Evolutionary conservation across 2,113 vertebrate species (phyloP), one percentile per base, ranked within the genome.

Genomic region (Oophaga pumilio): DNA sequence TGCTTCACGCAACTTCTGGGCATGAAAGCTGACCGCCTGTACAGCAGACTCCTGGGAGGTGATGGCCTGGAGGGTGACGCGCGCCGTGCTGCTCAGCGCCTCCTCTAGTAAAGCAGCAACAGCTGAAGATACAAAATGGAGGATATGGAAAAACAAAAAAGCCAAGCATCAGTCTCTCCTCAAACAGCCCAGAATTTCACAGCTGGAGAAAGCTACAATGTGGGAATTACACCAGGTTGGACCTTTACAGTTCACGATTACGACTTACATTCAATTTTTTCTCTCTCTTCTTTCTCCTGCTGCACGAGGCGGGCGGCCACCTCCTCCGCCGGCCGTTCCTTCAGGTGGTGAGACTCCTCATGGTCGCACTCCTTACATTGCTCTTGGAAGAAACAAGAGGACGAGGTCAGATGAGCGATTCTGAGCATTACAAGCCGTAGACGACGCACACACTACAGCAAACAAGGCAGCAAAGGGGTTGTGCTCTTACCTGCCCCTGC

Each of bases 31-130:
- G 56, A 99, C 95, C 0, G 98, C 96, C 28, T 96, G 94, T 64
- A 97, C 94, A 0, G 98, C 98, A 9, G 95, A 93, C 28, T 98
- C 97, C 92, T 99, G 97, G 0, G 97, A 96, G 43, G 95, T 94
- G 0, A 99, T 94, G 0, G 97, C 96, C 90, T 96, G 95, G 24
- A 97, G 91, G 0, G 97, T 96, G 9, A 95, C 64, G 84, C 95
- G 93, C 11, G 97, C 95, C 3, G 97, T 94, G 17, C 88, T 89
- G 1, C 93, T 94, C 12, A 99, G 91, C 0, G 95, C 92, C 15
- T 95, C 95, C 89, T 99, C 97, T 24, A 99, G 93, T 71, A 86
- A 91, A 53, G 90, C 92, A 11, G 95, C 95, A 88, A 99, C 89
- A 73, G 94, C 98, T 99, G 90, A 22, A 18, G 53, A 87, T 8